Evolutionary conservation across 2,113 vertebrate genomes (phyloP).

Genomic region (Chelonoidis abingdonii): DNA sequence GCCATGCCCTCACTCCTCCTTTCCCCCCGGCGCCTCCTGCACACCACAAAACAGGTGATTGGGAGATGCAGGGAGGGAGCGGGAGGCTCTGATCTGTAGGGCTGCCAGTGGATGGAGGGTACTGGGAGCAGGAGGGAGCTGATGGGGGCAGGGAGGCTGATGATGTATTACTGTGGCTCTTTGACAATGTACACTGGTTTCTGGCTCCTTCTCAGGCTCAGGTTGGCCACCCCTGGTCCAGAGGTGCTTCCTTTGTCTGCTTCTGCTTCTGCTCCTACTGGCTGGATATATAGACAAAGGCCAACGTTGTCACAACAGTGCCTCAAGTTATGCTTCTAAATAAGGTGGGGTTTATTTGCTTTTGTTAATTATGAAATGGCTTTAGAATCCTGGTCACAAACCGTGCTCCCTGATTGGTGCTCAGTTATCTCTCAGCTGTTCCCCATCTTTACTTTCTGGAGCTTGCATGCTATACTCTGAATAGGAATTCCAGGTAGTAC

Average conservation of each 20-base stretch:
- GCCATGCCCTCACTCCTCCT: too few relatives aligned
- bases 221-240: background rate
- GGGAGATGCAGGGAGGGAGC: too few relatives aligned
- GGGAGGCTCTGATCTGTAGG: too few relatives aligned
- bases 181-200: too few relatives aligned
- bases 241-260: background rate
- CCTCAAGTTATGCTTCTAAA: background rate
- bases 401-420: background rate
- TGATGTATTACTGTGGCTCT: too few relatives aligned
- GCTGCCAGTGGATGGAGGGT: too few relatives aligned
- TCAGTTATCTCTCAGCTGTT: background rate
- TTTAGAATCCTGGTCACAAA: background rate
- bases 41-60: too few relatives aligned
- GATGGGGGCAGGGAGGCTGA: too few relatives aligned
- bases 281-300: background rate
- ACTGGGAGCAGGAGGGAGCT: too few relatives aligned
- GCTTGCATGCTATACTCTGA: background rate
- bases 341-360: background rate
- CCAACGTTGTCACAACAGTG: background rate
- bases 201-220: too few relatives aligned
- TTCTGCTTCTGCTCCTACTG: background rate
- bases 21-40: too few relatives aligned
- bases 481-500: background rate
- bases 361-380: background rate
- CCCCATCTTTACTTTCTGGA: background rate